Evolutionary conservation across 2,113 vertebrate species (phyloP).

Genomic region (Cololabis saira): DNA sequence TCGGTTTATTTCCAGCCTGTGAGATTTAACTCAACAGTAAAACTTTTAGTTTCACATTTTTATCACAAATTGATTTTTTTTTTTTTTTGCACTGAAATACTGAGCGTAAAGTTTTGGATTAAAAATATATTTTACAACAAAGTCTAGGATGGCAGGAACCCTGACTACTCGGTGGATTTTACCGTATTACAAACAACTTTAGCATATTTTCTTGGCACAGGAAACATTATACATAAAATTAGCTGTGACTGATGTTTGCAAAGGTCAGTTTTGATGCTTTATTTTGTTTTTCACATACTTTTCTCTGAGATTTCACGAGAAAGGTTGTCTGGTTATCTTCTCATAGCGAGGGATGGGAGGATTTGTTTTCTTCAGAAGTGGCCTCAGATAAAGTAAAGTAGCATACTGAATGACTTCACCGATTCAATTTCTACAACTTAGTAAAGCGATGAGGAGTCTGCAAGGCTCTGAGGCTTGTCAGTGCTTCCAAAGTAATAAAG

Average conservation of each 20-base stretch:
- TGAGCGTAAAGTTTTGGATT: not conserved
- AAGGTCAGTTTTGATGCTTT: no score
- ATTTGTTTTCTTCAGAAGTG: not conserved
- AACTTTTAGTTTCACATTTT: no score
- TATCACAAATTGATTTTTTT: not conserved
- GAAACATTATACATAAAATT: no score
- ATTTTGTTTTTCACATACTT: no score
- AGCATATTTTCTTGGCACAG: no score
- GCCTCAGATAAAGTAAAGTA: conserved; percentile 1
- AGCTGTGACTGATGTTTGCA: no score
- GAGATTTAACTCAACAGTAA: not conserved
- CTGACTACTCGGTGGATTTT: no score
- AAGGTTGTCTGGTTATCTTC: not conserved
- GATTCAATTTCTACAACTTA: not conserved
- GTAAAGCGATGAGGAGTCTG: conserved; percentile 5
- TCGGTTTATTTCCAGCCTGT: no score
- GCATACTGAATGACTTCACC: not conserved
- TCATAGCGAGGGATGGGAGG: not conserved
- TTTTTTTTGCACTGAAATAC: not conserved
- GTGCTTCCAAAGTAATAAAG: conserved; percentile 20
- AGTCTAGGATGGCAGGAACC: not conserved
- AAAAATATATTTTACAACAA: not conserved
- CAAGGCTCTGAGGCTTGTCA: conserved; percentile 12
- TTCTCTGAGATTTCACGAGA: no score
- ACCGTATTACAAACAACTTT: no score